Percentiles rank a stretch among this genome's conserved stretches.
Evolutionary conservation across 2,888 invertebrate species (phyloP).

Genomic region (Phragmatobia fuliginosa): DNA sequence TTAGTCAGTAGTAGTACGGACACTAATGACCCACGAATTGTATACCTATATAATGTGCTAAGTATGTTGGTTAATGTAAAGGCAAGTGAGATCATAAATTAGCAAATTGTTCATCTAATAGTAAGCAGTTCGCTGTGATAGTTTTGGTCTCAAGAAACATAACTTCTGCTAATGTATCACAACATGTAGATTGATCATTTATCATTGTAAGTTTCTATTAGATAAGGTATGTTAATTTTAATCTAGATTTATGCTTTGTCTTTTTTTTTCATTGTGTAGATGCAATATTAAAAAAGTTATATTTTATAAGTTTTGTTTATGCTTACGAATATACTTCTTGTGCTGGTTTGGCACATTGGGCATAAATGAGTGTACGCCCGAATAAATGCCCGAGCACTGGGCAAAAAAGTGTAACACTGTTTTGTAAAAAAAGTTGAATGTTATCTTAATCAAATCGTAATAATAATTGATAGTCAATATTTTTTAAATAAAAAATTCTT

Average conservation of each 20-base stretch:
- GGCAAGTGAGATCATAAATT: background rate
- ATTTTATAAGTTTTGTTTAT: background rate
- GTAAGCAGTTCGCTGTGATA: background rate
- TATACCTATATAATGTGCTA: background rate
- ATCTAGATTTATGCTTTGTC: background rate
- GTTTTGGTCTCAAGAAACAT: background rate
- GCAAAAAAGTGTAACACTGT: no score
- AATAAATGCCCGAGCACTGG: no score
- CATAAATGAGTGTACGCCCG: no score
- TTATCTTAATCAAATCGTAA: no score
- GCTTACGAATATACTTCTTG: background rate
- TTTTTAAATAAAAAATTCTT: no score
- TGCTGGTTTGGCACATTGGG: no score
- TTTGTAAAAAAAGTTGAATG: no score
- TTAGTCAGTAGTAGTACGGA: no score
- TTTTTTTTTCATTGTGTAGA: background rate
- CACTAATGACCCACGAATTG: background rate
- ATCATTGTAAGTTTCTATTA: background rate
- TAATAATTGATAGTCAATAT: no score
- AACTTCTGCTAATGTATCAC: background rate
- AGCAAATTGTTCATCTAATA: background rate
- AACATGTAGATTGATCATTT: background rate
- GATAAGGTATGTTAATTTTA: background rate
- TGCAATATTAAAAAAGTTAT: background rate
- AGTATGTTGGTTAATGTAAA: background rate